Evolutionary conservation across 1,140 invertebrate species (phyloP).

Genomic region (Penaeus japonicus): DNA sequence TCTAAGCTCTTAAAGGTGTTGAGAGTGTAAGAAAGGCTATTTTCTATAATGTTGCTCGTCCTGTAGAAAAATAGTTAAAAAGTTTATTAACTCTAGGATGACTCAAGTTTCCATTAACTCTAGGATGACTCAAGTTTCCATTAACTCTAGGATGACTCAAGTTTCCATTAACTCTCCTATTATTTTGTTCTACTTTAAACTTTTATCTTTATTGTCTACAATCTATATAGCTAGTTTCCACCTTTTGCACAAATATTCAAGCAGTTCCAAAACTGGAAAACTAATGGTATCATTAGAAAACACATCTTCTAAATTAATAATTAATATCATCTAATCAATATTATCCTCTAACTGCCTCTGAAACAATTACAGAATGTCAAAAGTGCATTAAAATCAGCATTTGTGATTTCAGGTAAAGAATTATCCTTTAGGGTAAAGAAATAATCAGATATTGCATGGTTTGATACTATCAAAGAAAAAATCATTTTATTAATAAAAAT

Average conservation of each 20-base stretch:
- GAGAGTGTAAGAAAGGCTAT: constrained; percentile 45
- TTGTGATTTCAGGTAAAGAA: no score
- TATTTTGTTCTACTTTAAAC: no score
- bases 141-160: not conserved
- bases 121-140: not conserved
- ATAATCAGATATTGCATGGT: no score
- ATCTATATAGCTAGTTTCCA: no score
- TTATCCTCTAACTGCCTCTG: constrained; percentile 38
- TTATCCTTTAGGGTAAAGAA: no score
- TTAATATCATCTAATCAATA: constrained; percentile 18
- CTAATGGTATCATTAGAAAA: no score
- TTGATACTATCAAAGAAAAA: no score
- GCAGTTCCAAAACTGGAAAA: no score
- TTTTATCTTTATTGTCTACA: no score
- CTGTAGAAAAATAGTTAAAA: constrained; percentile 27
- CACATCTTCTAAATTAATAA: not conserved
- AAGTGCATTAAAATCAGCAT: no score
- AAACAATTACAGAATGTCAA: not conserved
- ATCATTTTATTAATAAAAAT: no score
- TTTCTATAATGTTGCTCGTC: constrained; percentile 53
- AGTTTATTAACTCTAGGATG: not conserved
- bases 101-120: not conserved
- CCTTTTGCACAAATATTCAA: no score
- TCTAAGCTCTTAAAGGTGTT: constrained; percentile 65
- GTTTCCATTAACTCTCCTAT: not conserved